Percentiles rank a stretch among this genome's conserved stretches.
Evolutionary conservation across 23 tunicate species (phyloP).

Genomic region (Halocynthia roretzi): DNA sequence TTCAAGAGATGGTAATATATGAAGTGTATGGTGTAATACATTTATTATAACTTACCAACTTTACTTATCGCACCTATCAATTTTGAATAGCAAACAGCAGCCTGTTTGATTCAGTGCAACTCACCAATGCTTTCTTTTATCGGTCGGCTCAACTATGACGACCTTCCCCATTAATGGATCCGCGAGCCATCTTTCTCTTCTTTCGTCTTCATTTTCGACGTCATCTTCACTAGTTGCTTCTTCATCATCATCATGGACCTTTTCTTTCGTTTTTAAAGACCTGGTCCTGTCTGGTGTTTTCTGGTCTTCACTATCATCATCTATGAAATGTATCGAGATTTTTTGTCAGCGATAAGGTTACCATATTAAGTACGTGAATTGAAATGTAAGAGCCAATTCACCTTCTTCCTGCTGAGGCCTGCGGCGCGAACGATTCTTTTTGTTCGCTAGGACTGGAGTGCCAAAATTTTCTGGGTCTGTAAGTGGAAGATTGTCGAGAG

Average conservation of each 20-base stretch:
- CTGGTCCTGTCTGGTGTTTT: slow-evolving; percentile 34
- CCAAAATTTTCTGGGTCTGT: slow-evolving; percentile 98
- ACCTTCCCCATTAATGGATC: slow-evolving; percentile 80
- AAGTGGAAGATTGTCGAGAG: slow-evolving; percentile 78
- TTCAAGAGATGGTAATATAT: too few relatives aligned
- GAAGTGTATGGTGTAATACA: too few relatives aligned
- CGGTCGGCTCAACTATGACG: slow-evolving; percentile 80
- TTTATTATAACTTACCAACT: background rate
- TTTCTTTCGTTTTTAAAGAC: slow-evolving; percentile 8
- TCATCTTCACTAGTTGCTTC: slow-evolving; percentile 31
- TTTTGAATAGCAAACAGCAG: background rate
- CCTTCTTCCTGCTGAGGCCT: slow-evolving; percentile 17
- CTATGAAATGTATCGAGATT: slow-evolving; percentile 4
- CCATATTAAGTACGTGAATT: too few relatives aligned
- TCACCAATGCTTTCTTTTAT: slow-evolving; percentile 86
- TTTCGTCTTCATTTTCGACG: slow-evolving; percentile 36
- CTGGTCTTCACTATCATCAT: slow-evolving; percentile 59
- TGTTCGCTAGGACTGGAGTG: slow-evolving; percentile 67
- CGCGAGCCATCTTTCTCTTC: slow-evolving; percentile 55
- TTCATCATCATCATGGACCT: slow-evolving; percentile 32
- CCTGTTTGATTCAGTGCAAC: background rate
- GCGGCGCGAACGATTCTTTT: slow-evolving; percentile 4
- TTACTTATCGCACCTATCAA: background rate
- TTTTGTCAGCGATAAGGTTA: too few relatives aligned
- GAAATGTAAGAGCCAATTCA: too few relatives aligned